phyloP scores from a whole-genome alignment of 2,888 invertebrate genomes.

The Leptogaster cylindrica region DNA sequence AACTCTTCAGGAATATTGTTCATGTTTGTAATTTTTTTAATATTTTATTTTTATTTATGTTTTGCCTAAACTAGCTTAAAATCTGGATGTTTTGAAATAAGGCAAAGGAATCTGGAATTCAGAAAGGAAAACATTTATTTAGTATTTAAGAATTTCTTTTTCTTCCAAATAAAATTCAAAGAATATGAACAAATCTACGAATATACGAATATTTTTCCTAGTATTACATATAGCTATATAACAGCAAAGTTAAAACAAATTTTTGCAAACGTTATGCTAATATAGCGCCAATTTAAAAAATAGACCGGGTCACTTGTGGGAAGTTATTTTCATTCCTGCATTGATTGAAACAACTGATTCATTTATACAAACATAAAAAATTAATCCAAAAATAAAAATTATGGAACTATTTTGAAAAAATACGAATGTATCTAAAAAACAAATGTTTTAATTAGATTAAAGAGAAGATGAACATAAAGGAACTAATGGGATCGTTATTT shows the following conservation, averaged over 20 bases:
- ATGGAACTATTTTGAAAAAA: constrained; percentile 7
- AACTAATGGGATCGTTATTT: constrained; percentile 7
- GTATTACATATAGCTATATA: constrained; percentile 13
- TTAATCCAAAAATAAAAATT: neutral
- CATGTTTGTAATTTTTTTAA: neutral
- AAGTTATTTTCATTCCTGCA: neutral
- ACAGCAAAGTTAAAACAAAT: constrained; percentile 15
- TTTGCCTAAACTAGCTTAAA: constrained; percentile 3
- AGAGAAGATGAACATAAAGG: neutral
- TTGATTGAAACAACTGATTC: neutral
- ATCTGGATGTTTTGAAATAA: constrained; percentile 50
- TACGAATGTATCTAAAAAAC: constrained; percentile 8
- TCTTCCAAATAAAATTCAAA: constrained; percentile 23
- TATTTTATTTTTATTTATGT: constrained; percentile 15
- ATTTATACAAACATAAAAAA: neutral
- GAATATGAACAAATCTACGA: neutral
- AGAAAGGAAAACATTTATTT: neutral
- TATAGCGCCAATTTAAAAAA: constrained; percentile 41
- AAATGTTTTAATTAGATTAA: neutral
- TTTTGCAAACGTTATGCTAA: constrained; percentile 24
- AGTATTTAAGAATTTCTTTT: constrained; percentile 17
- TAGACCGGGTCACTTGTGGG: constrained; percentile 51
- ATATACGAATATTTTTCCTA: constrained; percentile 5
- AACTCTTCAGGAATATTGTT: neutral
- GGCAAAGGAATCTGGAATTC: constrained; percentile 52